Evolutionary conservation across 2,797 vertebrate species (phyloP).

Genomic region (Orientallactaga sibirica): DNA sequence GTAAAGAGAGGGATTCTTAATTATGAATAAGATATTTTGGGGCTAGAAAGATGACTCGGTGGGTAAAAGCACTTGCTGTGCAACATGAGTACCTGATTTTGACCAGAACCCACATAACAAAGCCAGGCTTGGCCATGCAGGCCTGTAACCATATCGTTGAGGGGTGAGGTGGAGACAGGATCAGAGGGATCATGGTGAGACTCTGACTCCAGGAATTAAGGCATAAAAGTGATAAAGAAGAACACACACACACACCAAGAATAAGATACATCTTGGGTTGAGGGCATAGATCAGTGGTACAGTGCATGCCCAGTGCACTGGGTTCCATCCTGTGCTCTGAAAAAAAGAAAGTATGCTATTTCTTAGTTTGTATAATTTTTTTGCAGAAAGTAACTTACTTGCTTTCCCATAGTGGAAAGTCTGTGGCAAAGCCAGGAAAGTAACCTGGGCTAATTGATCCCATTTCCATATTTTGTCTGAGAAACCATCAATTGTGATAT

Average conservation of each 20-base stretch:
- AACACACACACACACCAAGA: not conserved
- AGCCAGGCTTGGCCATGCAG: too few relatives aligned
- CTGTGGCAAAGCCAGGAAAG: not conserved
- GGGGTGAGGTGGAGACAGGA: too few relatives aligned
- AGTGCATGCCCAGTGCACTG: not conserved
- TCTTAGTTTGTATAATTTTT: not conserved
- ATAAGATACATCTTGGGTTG: not conserved
- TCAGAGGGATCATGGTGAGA: too few relatives aligned
- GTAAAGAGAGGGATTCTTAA: not conserved
- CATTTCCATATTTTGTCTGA: constrained; percentile 8
- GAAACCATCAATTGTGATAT: not conserved
- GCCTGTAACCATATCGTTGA: too few relatives aligned
- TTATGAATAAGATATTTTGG: not conserved
- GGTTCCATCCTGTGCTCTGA: not conserved
- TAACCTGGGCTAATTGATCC: not conserved
- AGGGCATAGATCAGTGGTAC: too few relatives aligned
- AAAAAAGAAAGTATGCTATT: not conserved
- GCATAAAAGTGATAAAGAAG: too few relatives aligned
- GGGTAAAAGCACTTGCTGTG: too few relatives aligned
- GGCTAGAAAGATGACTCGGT: too few relatives aligned
- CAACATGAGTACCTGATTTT: too few relatives aligned
- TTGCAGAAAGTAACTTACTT: not conserved
- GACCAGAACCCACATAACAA: too few relatives aligned
- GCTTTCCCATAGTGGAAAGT: not conserved
- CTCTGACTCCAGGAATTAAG: too few relatives aligned